Evolutionary conservation across 2,797 vertebrate genomes (phyloP).

Genomic region (Hydrolagus colliei): DNA sequence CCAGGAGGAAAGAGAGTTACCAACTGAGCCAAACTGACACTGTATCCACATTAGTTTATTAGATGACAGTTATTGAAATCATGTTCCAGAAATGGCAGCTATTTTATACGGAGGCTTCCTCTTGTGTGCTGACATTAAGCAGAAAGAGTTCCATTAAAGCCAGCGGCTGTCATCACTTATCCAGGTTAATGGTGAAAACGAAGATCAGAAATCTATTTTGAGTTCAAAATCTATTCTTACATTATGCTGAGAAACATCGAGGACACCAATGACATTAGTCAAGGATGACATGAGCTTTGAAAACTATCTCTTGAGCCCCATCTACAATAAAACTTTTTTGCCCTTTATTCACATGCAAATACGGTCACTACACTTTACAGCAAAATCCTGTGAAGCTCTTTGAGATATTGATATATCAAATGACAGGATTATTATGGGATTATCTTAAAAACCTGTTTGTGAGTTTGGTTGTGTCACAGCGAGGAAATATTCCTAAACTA

Average conservation of each 20-base stretch:
- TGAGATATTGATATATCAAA: too few relatives aligned
- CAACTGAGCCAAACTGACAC: not conserved
- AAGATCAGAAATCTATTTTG: slow-evolving; percentile 28
- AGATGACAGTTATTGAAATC: slow-evolving; percentile 7
- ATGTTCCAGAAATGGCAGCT: slow-evolving; percentile 15
- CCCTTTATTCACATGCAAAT: too few relatives aligned
- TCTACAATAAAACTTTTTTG: too few relatives aligned
- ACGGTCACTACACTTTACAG: too few relatives aligned
- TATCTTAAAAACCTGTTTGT: too few relatives aligned
- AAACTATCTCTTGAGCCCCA: not conserved
- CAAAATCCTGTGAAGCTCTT: too few relatives aligned
- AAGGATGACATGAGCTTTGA: slow-evolving; percentile 25
- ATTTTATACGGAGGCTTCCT: slow-evolving; percentile 24
- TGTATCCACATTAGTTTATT: slow-evolving; percentile 22
- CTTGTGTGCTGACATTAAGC: slow-evolving; percentile 28
- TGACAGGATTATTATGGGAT: too few relatives aligned
- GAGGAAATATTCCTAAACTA: too few relatives aligned
- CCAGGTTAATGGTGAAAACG: slow-evolving; percentile 22
- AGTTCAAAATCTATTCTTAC: slow-evolving; percentile 19
- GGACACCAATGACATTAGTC: slow-evolving; percentile 29
- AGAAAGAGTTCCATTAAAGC: slow-evolving; percentile 30
- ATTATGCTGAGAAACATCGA: not conserved
- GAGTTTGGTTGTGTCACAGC: too few relatives aligned
- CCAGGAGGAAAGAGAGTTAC: not conserved
- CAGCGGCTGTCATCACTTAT: slow-evolving; percentile 27